Evolutionary conservation across 2,113 vertebrate species (phyloP).

Genomic region (Columba janthina): DNA sequence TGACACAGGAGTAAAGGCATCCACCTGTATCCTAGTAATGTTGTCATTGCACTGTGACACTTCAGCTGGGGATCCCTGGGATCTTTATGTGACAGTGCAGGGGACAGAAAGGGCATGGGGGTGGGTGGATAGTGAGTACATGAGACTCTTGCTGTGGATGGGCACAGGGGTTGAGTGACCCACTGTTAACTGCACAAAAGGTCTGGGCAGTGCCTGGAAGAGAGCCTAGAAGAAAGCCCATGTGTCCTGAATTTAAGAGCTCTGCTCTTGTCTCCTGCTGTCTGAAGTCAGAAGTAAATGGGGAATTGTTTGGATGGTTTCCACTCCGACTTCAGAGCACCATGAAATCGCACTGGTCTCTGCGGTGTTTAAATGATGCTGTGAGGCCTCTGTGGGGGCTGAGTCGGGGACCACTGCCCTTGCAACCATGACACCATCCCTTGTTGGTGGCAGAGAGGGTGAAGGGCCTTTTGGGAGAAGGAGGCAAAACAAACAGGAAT

Average conservation of each 20-base stretch:
- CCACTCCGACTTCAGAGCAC: background rate
- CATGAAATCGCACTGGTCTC: fast-evolving
- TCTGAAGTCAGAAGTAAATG: background rate
- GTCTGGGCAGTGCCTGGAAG: background rate
- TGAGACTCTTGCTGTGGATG: background rate
- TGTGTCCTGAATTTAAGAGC: fast-evolving
- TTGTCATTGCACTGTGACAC: too few relatives aligned
- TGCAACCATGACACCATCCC: fast-evolving
- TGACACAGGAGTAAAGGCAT: background rate
- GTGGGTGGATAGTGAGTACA: fast-evolving
- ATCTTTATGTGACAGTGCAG: background rate
- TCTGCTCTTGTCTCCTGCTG: fast-evolving
- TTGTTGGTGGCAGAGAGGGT: fast-evolving
- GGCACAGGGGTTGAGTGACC: fast-evolving
- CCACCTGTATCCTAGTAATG: too few relatives aligned
- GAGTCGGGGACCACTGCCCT: fast-evolving
- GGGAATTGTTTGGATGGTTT: fast-evolving
- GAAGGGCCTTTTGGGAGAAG: fast-evolving
- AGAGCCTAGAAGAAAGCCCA: background rate
- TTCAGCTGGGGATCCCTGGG: background rate
- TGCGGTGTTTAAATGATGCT: fast-evolving
- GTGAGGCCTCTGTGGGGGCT: background rate
- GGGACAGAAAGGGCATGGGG: background rate
- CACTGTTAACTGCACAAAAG: background rate
- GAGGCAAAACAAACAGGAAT: background rate